Base-by-base conservation (phyloP, 2,888 invertebrate genomes). In the Rhingia rostrata region DNA sequence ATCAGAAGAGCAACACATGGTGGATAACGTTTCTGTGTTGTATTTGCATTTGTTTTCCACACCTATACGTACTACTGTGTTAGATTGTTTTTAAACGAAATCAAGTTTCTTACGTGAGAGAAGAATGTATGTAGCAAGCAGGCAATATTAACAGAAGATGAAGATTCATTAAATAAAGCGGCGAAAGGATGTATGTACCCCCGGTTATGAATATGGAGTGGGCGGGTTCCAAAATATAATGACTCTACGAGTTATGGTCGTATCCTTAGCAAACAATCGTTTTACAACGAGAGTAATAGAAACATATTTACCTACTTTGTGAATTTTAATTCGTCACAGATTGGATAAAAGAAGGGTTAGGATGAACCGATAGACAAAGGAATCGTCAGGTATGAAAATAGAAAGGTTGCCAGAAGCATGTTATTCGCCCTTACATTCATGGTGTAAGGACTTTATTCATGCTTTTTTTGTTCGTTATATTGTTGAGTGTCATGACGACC, bases 291-390 rank as follows among this genome's bases (percentile, higher is more conserved):
- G 69, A 77, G 67, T 67, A 69, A 77, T 77, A 67, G 69, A 77
- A 77, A 77, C 69, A 67, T 60, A 53, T 66, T 75, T 60, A 67
- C n/a, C n/a, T n/a, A n/a, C 75, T 75, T 75, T 75, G 75, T 67
- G 75, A 60, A 60, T 67, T 22, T 75, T 67, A 60, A 75, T 75
- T 75, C 53, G 54, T 61, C 61, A 47, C 22, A 60, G 67, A 61
- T 67, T 47, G 67, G 58, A 45, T 49, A 58, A 37, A 63, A 49
- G 63, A 12, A 30, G 10, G 60, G 58, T 47, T 49, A 54, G 41
- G 22, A 56, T 12, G 51, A 43, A 51, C 32, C 30, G 45, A 58
- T 60, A 39, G 41, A 45, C 30, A 35, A 67, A 37, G 43, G 51
- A 49, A 32, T 70, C 49, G 51, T 43, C 67, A 77, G 77, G 77